Conservation (phyloP, 2,797 vertebrate species). For the Darevskia mixta region DNA sequence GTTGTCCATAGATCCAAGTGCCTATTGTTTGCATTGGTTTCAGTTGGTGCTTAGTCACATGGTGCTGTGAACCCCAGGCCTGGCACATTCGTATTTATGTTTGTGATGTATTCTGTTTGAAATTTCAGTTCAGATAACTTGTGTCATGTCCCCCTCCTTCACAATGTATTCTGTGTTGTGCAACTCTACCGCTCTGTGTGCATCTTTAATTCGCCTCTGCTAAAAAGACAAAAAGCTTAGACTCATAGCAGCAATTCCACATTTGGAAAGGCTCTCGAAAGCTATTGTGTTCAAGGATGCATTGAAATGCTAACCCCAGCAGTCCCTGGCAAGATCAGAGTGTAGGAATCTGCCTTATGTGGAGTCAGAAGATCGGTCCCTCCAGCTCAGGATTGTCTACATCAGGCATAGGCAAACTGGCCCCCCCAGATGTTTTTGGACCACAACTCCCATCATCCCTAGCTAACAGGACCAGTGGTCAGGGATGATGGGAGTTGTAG, state of each 20-base stretch:
- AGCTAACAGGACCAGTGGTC: too few species aligned
- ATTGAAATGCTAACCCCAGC: background rate
- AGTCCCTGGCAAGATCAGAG: background rate
- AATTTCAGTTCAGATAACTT: conserved; percentile 10
- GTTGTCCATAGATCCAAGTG: background rate
- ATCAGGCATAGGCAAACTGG: too few species aligned
- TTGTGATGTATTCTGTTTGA: conserved; percentile 23
- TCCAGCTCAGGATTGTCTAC: too few species aligned
- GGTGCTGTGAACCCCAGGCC: background rate
- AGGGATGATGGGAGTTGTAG: too few species aligned
- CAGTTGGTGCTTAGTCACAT: background rate
- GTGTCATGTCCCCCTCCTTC: conserved; percentile 4
- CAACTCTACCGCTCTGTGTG: conserved; percentile 65
- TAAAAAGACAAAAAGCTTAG: conserved; percentile 8
- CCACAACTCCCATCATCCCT: too few species aligned
- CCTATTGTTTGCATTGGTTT: conserved; percentile 2
- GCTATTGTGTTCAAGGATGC: background rate
- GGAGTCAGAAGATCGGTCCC: background rate
- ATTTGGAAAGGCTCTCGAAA: background rate
- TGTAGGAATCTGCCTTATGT: background rate
- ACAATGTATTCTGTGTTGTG: conserved; percentile 64
- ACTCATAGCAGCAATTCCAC: background rate
- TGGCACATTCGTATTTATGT: background rate
- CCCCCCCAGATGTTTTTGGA: too few species aligned
- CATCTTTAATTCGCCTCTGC: conserved; percentile 47